These are phyloP conservation scores for Diabrotica undecimpunctata DNA, from an alignment of 1,140 invertebrate genomes.

Conservation along the genomic window DNA sequence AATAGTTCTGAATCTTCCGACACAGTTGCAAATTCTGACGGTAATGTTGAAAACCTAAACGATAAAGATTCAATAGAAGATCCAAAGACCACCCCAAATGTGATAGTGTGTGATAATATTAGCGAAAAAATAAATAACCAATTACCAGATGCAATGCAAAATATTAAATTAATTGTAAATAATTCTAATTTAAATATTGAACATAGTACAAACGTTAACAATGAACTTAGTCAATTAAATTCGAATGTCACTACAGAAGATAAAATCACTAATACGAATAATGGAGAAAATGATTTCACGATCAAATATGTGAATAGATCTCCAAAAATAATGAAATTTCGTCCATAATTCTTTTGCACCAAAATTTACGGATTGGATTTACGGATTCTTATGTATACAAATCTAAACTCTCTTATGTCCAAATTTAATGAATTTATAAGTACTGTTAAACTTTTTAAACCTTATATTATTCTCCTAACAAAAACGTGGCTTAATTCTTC, in stretches of 20 bases:
- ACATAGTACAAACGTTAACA: neutral
- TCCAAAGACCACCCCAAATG: constrained; percentile 6
- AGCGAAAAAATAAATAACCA: constrained; percentile 17
- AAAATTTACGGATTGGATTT: too few relatives aligned
- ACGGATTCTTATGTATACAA: too few relatives aligned
- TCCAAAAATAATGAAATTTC: too few relatives aligned
- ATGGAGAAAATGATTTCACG: too few relatives aligned
- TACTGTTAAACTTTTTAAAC: too few relatives aligned
- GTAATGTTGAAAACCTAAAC: neutral
- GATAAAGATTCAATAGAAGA: neutral
- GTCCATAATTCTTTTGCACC: too few relatives aligned
- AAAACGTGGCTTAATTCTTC: too few relatives aligned
- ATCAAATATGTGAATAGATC: too few relatives aligned
- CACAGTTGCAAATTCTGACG: neutral
- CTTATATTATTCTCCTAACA: too few relatives aligned
- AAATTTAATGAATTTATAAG: too few relatives aligned
- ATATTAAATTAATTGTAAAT: constrained; percentile 11
- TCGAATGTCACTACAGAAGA: constrained; percentile 6
- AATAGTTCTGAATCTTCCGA: too few relatives aligned
- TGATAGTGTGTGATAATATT: constrained; percentile 16
- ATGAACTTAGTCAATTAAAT: constrained; percentile 18
- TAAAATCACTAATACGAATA: neutral
- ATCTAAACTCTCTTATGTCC: too few relatives aligned
- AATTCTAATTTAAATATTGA: neutral
- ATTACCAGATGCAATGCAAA: constrained; percentile 16